Base-by-base conservation (phyloP, 1,140 invertebrate genomes). In the Megalonaias nervosa region DNA sequence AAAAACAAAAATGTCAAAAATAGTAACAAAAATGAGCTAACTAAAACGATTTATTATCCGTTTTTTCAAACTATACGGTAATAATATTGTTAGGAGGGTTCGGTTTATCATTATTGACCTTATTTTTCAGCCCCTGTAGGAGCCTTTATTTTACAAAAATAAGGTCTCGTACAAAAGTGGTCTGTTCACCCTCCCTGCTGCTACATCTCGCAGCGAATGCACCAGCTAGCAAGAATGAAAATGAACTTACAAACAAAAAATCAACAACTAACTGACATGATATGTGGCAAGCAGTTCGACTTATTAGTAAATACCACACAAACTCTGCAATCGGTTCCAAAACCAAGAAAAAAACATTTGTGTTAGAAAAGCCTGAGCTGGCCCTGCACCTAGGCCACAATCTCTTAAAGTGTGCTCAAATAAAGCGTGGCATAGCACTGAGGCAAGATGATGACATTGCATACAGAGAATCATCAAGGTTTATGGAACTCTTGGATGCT, bases 311-410 rank as follows among this genome's bases (percentile, higher is more conserved):
- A 72, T 62, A 59, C 58, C 12, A 61, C 64, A 62, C 16, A 64
- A 75, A 21, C 58, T 75, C 17, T 17, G 21, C 16, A 59, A 38
- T 23, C 21, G 19, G 31, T 48, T 69, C 70, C 31, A 67, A 62
- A 62, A 75, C 23, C 58, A 75, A 48, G 66, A n/a, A n/a, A n/a
- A 75, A 57, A 67, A 70, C 2, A 64, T 75, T 58, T 14, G 55
- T 26, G 17, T 48, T 75, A 31, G 38, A 75, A 57, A 75, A 67
- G 26, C 74, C 74, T 31, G 67, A 56, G 48, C 26, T 75, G 16
- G 74, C 74, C 26, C 55, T 69, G 5, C 69, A 57, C 14, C 14
- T 75, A 19, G 74, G 74, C 48, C 74, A 75, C 57, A 75, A 75
- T 59, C 38, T 69, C 19, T 23, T 75, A 64, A 75, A 75, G 56